A percentile compares a stretch with the other conserved stretches of the same genome.
Evolutionary conservation across 2,797 vertebrate genomes (phyloP).

Genomic region (Phoxinus dragarum): DNA sequence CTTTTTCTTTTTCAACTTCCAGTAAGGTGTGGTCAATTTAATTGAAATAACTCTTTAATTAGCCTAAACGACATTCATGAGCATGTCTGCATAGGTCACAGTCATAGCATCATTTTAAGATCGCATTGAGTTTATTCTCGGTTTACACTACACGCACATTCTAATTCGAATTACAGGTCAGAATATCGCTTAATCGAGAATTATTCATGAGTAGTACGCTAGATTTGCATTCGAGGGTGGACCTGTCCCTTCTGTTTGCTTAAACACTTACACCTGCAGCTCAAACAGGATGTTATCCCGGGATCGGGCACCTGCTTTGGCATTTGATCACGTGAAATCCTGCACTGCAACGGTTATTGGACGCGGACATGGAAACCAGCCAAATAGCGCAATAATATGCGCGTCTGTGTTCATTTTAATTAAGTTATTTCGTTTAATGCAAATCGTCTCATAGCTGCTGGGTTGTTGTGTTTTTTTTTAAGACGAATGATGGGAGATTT

Average conservation of each 20-base stretch:
- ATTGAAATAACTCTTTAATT: background rate
- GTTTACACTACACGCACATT: background rate
- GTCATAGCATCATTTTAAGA: background rate
- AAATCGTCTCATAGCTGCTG: background rate
- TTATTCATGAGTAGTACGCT: background rate
- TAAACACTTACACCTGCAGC: conserved; percentile 51
- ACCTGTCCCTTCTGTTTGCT: conserved; percentile 72
- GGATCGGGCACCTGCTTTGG: conserved; percentile 31
- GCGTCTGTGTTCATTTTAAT: background rate
- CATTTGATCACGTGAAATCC: background rate
- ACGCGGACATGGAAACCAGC: conserved; percentile 3
- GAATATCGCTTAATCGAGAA: background rate
- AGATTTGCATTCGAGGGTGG: conserved; percentile 64
- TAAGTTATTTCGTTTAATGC: background rate
- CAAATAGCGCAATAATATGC: conserved; percentile 1
- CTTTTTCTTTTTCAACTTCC: background rate
- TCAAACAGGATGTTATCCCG: conserved; percentile 79
- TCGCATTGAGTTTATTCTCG: background rate
- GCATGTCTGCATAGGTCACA: too few relatives aligned
- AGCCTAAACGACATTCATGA: too few relatives aligned
- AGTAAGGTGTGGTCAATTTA: background rate
- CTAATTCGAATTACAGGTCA: too few relatives aligned
- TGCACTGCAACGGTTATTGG: background rate
- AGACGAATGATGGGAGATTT: conserved; percentile 34
- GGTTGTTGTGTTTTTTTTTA: background rate